Evolutionary conservation across 1,140 invertebrate species (phyloP).

Genomic region (Centruroides sculpturatus): DNA sequence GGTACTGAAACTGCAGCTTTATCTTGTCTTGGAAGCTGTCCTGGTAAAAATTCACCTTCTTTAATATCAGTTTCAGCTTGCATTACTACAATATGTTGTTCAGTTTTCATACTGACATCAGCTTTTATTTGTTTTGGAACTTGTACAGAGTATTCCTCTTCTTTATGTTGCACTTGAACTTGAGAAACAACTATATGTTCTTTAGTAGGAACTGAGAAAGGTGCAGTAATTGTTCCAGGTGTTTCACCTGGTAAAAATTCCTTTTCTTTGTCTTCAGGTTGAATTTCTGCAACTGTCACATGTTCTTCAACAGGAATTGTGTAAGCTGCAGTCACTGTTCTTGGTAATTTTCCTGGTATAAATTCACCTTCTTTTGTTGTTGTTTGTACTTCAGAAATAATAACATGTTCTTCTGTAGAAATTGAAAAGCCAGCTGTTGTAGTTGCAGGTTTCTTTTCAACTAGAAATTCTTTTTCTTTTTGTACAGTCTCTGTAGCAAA

Average conservation of each 20-base stretch:
- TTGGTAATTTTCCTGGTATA: slow-evolving; percentile 6
- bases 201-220: slow-evolving; percentile 7
- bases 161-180: slow-evolving; percentile 8
- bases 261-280: slow-evolving; percentile 8
- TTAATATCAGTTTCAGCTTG: slow-evolving; percentile 10
- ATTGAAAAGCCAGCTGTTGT: slow-evolving; percentile 3
- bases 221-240: slow-evolving; percentile 8
- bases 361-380: slow-evolving; percentile 16
- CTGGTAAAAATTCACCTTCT: slow-evolving; percentile 6
- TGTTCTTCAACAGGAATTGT: slow-evolving; percentile 12
- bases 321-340: slow-evolving; percentile 11
- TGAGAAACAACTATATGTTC: slow-evolving; percentile 13
- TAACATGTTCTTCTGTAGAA: slow-evolving; percentile 15
- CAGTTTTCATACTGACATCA: slow-evolving; percentile 10
- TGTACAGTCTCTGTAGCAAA: slow-evolving; percentile 1
- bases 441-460: slow-evolving; percentile 1
- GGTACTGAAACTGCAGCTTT: not conserved
- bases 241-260: slow-evolving; percentile 3
- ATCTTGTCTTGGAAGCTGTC: slow-evolving; percentile 1
- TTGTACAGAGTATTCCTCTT: slow-evolving; percentile 3
- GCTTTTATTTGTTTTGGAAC: slow-evolving; percentile 4
- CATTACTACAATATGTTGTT: slow-evolving; percentile 12
- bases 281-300: slow-evolving; percentile 13
- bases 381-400: slow-evolving; percentile 14
- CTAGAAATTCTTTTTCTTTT: slow-evolving; percentile 1